Evolutionary conservation across 2,113 vertebrate genomes (phyloP).

Genomic region (Sula dactylatra): DNA sequence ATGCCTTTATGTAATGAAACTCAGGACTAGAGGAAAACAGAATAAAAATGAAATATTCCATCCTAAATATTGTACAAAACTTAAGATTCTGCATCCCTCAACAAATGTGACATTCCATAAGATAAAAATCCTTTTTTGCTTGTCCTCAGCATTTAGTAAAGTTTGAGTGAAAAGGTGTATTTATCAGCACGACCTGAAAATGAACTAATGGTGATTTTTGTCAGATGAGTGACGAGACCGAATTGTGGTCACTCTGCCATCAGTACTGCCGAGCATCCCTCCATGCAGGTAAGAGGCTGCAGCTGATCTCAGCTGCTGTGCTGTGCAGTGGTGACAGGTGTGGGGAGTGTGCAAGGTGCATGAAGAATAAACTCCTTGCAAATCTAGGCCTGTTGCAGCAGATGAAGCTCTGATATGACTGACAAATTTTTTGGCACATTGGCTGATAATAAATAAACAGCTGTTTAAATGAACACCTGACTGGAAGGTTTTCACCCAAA

Average conservation of each 20-base stretch:
- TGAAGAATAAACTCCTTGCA: background rate
- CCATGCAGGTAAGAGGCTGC: background rate
- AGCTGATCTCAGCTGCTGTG: background rate
- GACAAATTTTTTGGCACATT: background rate
- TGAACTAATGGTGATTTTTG: background rate
- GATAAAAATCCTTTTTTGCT: background rate
- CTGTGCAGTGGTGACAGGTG: background rate
- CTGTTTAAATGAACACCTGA: background rate
- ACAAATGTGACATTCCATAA: background rate
- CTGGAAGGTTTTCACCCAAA: background rate
- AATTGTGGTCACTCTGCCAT: background rate
- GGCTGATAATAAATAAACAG: background rate
- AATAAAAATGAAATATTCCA: background rate
- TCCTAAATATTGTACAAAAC: background rate
- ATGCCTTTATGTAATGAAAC: background rate
- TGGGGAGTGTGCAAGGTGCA: background rate
- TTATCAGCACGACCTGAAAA: background rate
- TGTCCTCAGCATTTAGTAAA: background rate
- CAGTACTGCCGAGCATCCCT: background rate
- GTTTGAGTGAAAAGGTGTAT: background rate
- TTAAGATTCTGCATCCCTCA: background rate
- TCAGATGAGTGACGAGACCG: background rate
- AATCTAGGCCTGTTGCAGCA: background rate
- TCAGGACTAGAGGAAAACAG: background rate
- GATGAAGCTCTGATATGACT: background rate